Evolutionary conservation across 2,113 vertebrate genomes (phyloP).

Genomic region (Pseudopipra pipra): DNA sequence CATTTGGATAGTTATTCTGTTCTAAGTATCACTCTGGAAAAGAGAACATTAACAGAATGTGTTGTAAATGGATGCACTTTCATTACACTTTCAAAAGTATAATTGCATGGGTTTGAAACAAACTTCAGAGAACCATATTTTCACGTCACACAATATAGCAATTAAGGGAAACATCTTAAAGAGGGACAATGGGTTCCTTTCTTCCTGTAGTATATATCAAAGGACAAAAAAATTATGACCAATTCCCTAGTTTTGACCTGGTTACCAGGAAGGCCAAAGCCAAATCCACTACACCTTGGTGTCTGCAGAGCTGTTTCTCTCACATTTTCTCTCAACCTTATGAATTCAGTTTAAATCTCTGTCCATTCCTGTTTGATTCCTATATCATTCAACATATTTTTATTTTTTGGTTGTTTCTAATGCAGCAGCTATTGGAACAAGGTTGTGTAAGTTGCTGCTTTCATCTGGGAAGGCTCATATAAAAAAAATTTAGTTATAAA

Average conservation of each 20-base stretch:
- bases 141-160: not conserved
- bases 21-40: not conserved
- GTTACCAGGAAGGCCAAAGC: too few species aligned
- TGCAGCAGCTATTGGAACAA: not conserved
- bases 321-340: not conserved
- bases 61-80: not conserved
- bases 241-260: too few species aligned
- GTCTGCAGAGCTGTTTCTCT: not conserved
- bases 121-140: not conserved
- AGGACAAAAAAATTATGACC: not conserved
- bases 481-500: not conserved
- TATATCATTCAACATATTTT: not conserved
- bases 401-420: not conserved
- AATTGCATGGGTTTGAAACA: not conserved
- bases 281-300: too few species aligned
- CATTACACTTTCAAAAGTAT: not conserved
- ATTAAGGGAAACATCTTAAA: not conserved
- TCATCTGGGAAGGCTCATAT: not conserved
- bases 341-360: not conserved
- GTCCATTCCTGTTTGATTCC: not conserved
- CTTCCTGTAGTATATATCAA: not conserved
- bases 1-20: not conserved
- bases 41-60: not conserved
- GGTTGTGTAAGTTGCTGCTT: not conserved
- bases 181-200: not conserved